phyloP scores from a whole-genome alignment of 2,113 vertebrate genomes.

The Piprites chloris region DNA sequence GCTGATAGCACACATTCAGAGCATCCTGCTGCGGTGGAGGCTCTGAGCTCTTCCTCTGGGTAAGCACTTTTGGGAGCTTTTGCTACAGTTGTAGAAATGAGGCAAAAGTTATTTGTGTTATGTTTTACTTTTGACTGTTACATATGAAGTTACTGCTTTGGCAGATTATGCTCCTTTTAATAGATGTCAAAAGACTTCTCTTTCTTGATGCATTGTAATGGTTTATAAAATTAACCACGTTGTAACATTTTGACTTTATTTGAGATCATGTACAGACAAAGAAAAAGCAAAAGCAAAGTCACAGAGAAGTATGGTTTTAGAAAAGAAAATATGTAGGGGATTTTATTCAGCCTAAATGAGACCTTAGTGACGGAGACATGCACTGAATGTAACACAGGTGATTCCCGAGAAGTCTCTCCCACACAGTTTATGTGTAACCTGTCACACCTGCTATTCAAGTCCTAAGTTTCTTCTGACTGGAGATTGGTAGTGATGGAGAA shows the following conservation, averaged over 20 bases:
- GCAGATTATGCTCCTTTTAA: background rate
- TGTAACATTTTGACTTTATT: background rate
- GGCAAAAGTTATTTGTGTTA: background rate
- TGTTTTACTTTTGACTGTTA: background rate
- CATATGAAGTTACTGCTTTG: background rate
- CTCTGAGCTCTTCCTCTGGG: background rate
- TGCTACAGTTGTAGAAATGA: background rate
- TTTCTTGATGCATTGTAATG: background rate
- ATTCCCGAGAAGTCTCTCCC: constrained; percentile 1
- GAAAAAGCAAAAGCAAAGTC: background rate
- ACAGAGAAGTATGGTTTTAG: background rate
- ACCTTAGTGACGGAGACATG: background rate
- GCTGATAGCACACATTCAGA: background rate
- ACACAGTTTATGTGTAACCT: constrained; percentile 3
- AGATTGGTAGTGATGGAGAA: background rate
- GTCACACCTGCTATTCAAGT: constrained; percentile 54
- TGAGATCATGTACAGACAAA: background rate
- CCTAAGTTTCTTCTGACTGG: background rate
- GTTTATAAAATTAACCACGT: background rate
- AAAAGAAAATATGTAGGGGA: background rate
- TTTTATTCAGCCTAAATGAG: background rate
- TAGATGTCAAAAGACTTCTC: background rate
- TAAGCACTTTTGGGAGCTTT: background rate
- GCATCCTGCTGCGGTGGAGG: background rate
- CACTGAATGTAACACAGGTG: background rate